A percentile compares a stretch with the other conserved stretches of the same genome.
Conservation (phyloP, 2,888 invertebrate species). For the Eurois occulta region DNA sequence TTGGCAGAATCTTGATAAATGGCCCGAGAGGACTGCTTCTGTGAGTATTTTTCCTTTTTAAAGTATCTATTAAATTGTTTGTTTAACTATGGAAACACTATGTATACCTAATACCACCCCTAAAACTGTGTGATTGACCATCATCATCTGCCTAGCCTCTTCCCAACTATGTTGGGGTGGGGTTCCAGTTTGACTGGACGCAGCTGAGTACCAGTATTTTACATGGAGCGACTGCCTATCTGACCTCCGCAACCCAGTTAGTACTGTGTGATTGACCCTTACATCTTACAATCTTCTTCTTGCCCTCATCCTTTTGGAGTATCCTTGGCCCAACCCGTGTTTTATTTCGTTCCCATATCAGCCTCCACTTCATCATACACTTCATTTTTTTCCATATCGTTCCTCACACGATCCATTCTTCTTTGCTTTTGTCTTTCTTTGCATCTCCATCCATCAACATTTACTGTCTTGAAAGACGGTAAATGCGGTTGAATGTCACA, state of each 20-base stretch:
- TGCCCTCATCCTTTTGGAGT: background rate
- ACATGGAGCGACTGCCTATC: too few relatives aligned
- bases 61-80: background rate
- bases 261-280: background rate
- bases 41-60: constrained; percentile 85
- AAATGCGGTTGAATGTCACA: too few relatives aligned
- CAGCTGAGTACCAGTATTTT: too few relatives aligned
- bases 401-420: too few relatives aligned
- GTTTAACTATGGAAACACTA: background rate
- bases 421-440: background rate
- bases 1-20: constrained; percentile 91
- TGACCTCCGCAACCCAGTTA: too few relatives aligned
- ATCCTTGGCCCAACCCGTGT: background rate
- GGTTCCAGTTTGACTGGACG: too few relatives aligned
- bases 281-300: background rate
- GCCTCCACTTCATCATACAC: too few relatives aligned
- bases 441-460: background rate
- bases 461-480: too few relatives aligned
- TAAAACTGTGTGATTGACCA: too few relatives aligned
- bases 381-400: background rate
- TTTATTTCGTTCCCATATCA: background rate
- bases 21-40: constrained; percentile 91
- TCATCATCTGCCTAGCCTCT: too few relatives aligned
- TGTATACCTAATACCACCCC: background rate
- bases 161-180: too few relatives aligned